Evolutionary conservation across 2,797 vertebrate genomes (phyloP).

Genomic region (Sternotherus odoratus): DNA sequence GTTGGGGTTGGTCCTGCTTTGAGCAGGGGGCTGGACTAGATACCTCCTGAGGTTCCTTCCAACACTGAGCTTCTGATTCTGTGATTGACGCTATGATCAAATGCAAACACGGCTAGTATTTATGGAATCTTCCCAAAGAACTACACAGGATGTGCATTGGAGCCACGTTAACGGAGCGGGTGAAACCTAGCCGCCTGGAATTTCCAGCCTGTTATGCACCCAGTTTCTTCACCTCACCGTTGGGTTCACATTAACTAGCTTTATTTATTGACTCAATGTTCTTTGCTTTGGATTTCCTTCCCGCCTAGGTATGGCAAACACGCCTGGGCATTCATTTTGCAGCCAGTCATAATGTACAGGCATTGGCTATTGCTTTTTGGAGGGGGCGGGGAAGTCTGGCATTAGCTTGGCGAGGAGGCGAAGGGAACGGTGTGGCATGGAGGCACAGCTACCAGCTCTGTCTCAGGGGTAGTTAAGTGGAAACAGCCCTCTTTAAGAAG

Average conservation of each 20-base stretch:
- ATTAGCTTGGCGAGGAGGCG: background rate
- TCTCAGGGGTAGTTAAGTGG: background rate
- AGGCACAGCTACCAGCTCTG: background rate
- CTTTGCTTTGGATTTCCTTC: background rate
- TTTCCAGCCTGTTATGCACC: background rate
- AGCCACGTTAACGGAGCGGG: background rate
- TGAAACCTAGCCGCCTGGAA: background rate
- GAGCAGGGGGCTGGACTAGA: no score
- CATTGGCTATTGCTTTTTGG: background rate
- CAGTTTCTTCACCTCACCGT: background rate
- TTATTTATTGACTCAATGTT: background rate
- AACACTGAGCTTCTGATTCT: no score
- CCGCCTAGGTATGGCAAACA: background rate
- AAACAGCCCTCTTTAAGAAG: background rate
- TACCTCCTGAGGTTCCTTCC: no score
- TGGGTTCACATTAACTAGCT: background rate
- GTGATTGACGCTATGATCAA: background rate
- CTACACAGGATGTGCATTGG: background rate
- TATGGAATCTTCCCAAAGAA: background rate
- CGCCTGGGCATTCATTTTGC: background rate
- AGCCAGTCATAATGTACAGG: background rate
- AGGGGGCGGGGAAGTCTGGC: background rate
- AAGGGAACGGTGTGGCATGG: rapidly evolving
- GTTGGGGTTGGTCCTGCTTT: no score
- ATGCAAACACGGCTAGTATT: background rate